These are phyloP conservation scores for Gonioctena quinquepunctata DNA, from an alignment of 1,140 invertebrate genomes.

Conservation along the genomic window DNA sequence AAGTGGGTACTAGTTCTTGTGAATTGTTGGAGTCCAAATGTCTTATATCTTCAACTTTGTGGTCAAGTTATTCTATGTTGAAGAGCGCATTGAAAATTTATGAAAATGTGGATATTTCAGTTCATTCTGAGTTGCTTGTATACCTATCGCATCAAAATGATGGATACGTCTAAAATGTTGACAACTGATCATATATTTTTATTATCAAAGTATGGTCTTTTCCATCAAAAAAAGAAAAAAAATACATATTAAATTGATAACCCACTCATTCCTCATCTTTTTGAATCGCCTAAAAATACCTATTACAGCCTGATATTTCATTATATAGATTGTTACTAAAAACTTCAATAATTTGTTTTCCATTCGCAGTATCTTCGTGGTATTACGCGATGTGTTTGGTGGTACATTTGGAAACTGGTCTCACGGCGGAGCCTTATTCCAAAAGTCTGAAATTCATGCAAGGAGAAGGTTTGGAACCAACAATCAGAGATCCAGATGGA, in stretches of 20 bases:
- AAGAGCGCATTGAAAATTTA: no score
- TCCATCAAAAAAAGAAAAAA: neutral
- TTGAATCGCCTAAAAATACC: neutral
- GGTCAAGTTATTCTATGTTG: no score
- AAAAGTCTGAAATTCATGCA: constrained; percentile 54
- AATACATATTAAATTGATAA: neutral
- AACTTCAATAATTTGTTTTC: neutral
- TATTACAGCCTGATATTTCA: no score
- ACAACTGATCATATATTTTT: no score
- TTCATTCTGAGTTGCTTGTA: no score
- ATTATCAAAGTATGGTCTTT: neutral
- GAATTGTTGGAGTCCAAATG: no score
- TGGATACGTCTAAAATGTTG: no score
- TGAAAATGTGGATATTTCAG: no score
- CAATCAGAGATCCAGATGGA: constrained; percentile 53
- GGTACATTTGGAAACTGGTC: constrained; percentile 59
- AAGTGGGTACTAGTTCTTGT: no score
- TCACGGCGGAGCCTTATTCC: constrained; percentile 46
- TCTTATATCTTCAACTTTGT: no score
- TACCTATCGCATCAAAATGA: no score
- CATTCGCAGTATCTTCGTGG: constrained; percentile 51
- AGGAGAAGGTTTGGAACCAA: constrained; percentile 52
- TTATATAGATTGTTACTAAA: no score
- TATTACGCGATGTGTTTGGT: constrained; percentile 58
- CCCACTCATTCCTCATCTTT: neutral